Percentiles rank a stretch among this genome's conserved stretches.
These are phyloP conservation scores for Hyppa rectilinea DNA, from an alignment of 2,888 invertebrate genomes.

Conservation along the genomic window DNA sequence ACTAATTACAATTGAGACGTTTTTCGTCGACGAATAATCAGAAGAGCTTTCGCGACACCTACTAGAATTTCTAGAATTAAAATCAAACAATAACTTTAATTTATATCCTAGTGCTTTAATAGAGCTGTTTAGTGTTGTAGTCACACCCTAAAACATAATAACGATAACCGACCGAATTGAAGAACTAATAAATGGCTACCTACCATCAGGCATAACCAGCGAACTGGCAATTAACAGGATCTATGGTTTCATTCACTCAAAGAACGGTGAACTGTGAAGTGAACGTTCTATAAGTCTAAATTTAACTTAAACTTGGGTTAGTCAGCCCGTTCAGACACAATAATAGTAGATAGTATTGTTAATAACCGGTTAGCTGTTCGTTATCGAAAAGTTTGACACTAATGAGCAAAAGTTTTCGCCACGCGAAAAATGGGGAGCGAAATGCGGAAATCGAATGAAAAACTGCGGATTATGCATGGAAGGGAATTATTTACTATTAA, in stretches of 20 bases:
- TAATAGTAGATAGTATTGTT: constrained; percentile 67
- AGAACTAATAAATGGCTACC: constrained; percentile 26
- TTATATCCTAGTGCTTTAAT: constrained; percentile 26
- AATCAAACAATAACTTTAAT: background rate
- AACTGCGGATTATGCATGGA: constrained; percentile 45
- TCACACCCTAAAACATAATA: constrained; percentile 26
- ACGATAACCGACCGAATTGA: constrained; percentile 14
- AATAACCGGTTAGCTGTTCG: constrained; percentile 74
- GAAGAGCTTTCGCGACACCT: background rate
- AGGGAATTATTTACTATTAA: constrained; percentile 14
- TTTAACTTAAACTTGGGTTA: constrained; percentile 53
- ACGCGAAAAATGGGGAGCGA: constrained; percentile 70
- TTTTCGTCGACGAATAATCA: background rate
- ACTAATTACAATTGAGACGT: background rate
- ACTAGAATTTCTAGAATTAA: background rate
- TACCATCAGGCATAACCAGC: constrained; percentile 19
- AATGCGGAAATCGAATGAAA: constrained; percentile 44
- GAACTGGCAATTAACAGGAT: constrained; percentile 54
- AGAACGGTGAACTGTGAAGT: constrained; percentile 42
- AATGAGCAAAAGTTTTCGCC: constrained; percentile 77
- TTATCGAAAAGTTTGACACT: constrained; percentile 78
- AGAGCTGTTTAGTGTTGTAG: constrained; percentile 20
- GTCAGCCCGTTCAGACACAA: constrained; percentile 58
- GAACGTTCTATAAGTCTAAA: constrained; percentile 45
- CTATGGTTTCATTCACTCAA: constrained; percentile 55